Percentiles rank a stretch among this genome's conserved stretches.
phyloP scores from a whole-genome alignment of 92 coral and sea anemone species.

The Meandrina meandrites region DNA sequence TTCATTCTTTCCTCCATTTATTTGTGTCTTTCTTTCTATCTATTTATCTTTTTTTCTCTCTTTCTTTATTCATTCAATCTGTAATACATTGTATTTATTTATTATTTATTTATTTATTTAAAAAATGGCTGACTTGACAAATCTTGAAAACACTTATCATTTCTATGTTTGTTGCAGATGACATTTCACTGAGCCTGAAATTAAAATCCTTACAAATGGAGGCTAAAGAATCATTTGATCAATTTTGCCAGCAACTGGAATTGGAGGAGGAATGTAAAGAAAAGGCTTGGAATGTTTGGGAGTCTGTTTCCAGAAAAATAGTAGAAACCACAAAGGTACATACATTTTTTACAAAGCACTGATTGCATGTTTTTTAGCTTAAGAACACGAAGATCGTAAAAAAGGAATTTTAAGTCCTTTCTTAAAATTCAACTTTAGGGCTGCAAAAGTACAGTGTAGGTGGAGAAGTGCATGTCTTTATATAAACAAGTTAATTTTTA shows the following conservation, averaged over 20 bases:
- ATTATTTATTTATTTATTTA: too few relatives aligned
- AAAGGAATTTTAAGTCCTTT: background rate
- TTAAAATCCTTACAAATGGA: conserved; percentile 29
- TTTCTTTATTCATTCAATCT: too few relatives aligned
- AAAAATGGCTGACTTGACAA: too few relatives aligned
- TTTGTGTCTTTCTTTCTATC: too few relatives aligned
- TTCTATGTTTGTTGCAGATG: conserved; percentile 8
- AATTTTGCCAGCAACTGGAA: conserved; percentile 31
- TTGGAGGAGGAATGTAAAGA: conserved; percentile 25
- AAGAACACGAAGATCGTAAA: background rate
- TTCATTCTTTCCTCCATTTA: too few relatives aligned
- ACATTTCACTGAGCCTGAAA: background rate
- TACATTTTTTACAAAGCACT: background rate
- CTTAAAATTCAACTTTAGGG: too few relatives aligned
- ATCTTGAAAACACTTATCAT: background rate
- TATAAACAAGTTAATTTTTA: too few relatives aligned
- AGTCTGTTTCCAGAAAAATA: conserved; percentile 17
- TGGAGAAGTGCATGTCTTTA: too few relatives aligned
- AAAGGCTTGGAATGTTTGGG: conserved; percentile 38
- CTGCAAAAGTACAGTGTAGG: too few relatives aligned
- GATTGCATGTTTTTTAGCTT: background rate
- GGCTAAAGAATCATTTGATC: conserved; percentile 12
- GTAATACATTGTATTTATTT: too few relatives aligned
- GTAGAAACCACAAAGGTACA: conserved; percentile 22
- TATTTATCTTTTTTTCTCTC: too few relatives aligned